Base-by-base conservation (phyloP, 2,113 vertebrate genomes). In the Eleginops maclovinus region DNA sequence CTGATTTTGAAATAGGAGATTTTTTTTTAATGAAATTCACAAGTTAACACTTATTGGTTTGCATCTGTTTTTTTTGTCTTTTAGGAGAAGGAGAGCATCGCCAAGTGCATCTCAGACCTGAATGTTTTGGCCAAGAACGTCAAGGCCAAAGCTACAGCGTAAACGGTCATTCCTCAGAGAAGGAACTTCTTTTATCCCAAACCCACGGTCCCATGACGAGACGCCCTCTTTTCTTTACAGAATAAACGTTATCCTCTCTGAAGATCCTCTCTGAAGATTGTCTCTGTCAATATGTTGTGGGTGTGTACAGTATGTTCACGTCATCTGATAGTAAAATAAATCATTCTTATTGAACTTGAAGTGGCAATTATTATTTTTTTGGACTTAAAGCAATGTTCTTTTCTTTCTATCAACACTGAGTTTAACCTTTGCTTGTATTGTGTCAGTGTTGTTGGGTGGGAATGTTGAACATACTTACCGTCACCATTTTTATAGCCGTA, bases 61-160 rank as follows among this genome's bases (percentile, higher is more conserved):
- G 31, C 31, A 36, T 36, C 7, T 72, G n/a, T 73, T 4, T 58
- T 59, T 21, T 81, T 47, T 44, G 62, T 90, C 19, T 94, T 85
- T 68, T 89, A 99, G 98, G 97, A 99, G 79, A 98, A 99, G 70
- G 97, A 97, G 46, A 98, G 96, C 68, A 96, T 99, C 53, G 93
- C 96, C 43, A 99, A 99, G 89, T 99, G 98, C 91, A 97, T 99
- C 81, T 15, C 94, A 66, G 97, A 99, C 88, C 95, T 99, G 83
- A 99, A 97, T 84, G 81, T 87, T 0, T 87, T 99, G 51, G 95
- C 97, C 10, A 97, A 95, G 90, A 82, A 80, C 0, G 92, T 91
- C 7, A 96, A 94, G 9, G 93, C 94, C 19, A 83, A 79, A 9
- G 91, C 93, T 22, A 65, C 84, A 13, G 84, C 17, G 11, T 95